phyloP scores from a whole-genome alignment of 1,140 invertebrate species.

The Caerostris darwini region DNA sequence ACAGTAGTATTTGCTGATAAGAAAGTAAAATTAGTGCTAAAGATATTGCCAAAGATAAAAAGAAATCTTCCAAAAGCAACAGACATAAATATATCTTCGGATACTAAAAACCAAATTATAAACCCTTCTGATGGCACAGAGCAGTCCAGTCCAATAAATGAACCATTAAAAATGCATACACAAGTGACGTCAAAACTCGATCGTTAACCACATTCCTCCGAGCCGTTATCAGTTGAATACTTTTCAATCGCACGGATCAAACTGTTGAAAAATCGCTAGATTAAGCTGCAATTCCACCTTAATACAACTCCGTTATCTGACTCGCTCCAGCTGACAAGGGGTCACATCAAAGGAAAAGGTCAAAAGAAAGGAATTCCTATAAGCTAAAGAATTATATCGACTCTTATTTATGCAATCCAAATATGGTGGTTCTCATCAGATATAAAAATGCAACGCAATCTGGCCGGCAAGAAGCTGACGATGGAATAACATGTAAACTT shows the following conservation, averaged over 20 bases:
- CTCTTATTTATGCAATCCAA: background rate
- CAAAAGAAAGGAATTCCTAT: background rate
- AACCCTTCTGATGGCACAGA: background rate
- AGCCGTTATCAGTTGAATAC: background rate
- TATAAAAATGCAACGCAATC: constrained; percentile 25
- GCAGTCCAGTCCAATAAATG: background rate
- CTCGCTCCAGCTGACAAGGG: background rate
- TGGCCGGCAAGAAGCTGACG: background rate
- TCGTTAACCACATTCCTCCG: background rate
- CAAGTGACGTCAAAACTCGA: constrained; percentile 3
- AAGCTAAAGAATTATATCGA: background rate
- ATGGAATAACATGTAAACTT: background rate
- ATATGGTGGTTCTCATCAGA: background rate
- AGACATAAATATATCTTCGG: background rate
- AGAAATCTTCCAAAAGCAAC: background rate
- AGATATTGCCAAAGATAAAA: too few relatives aligned
- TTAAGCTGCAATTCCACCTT: constrained; percentile 6
- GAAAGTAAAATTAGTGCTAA: too few relatives aligned
- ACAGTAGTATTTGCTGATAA: too few relatives aligned
- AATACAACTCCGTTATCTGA: background rate
- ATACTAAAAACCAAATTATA: too few relatives aligned
- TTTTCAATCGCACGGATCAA: background rate
- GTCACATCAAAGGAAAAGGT: background rate
- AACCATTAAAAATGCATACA: background rate
- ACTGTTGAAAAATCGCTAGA: background rate